Evolutionary conservation across 1,140 invertebrate species (phyloP), one percentile per base, ranked within the genome.

Genomic region (Drosophila sulfurigaster): DNA sequence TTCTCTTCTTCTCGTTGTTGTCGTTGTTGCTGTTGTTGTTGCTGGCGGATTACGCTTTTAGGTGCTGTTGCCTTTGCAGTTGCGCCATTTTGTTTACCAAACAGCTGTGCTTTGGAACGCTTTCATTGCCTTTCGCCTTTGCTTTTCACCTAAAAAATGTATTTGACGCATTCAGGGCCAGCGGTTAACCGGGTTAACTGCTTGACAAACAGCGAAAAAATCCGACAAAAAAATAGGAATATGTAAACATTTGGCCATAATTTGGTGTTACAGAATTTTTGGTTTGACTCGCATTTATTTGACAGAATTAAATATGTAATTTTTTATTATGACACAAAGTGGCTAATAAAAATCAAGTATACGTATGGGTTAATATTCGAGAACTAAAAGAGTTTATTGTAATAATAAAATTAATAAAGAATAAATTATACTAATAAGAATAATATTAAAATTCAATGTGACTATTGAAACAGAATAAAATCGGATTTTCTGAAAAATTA

Each of bases 11-110:
- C 0, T 38, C 32, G 1, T 48, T 15, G 8, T 20, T 52, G 65
- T 51, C 71, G 69, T 60, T 58, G 60, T 62, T 70, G 68, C 48
- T 48, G 63, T 11, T 46, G 11, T 28, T 38, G 59, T 15, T 58
- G 16, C 13, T 45, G 70, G 25, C 69, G 72, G 71, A 56, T 69
- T 83, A 78, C 77, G 83, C 81, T 83, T 77, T 83, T 66, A 69
- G 81, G 65, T 68, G 67, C 45, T 75, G 65, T 72, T 76, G 56
- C 58, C 51, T 64, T 64, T 64, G 41, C 60, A 16, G 28, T 43
- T 43, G 25, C 10, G 7, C 57, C 54, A 49, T 58, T 75, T 70
- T 70, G 72, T 75, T 70, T 62, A 54, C 57, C 32, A 62, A 60
- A 69, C 59, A 69, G 57, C 71, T 32, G 20, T 16, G 57, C 71